phyloP scores from a whole-genome alignment of 2,888 invertebrate genomes.

The Andricus curvator region DNA sequence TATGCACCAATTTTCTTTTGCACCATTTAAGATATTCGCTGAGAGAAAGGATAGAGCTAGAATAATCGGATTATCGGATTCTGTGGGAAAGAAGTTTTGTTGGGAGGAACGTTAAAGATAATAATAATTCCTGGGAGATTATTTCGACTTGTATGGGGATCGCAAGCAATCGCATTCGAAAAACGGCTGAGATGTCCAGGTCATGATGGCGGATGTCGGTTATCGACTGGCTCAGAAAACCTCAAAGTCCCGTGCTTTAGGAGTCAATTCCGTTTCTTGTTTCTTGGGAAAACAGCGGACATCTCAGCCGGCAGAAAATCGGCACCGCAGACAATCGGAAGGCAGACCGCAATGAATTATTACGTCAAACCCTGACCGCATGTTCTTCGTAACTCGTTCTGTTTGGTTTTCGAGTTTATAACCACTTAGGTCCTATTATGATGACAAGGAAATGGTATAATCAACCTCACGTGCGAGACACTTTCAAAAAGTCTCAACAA shows the following conservation, averaged over 20 bases:
- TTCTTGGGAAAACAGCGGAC: slow-evolving; percentile 33
- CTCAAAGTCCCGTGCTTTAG: slow-evolving; percentile 8
- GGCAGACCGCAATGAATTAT: slow-evolving; percentile 56
- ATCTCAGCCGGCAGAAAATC: slow-evolving; percentile 41
- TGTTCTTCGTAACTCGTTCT: slow-evolving; percentile 26
- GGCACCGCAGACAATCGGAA: slow-evolving; percentile 50
- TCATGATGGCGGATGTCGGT: slow-evolving; percentile 40
- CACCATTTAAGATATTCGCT: not conserved
- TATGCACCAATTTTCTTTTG: not conserved
- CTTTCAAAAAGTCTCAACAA: slow-evolving; percentile 3
- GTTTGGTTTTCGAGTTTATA: slow-evolving; percentile 38
- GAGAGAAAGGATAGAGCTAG: not conserved
- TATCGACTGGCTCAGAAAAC: slow-evolving; percentile 22
- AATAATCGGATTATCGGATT: not conserved
- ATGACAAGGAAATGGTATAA: slow-evolving; percentile 31
- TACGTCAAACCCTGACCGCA: slow-evolving; percentile 41
- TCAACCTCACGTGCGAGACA: slow-evolving; percentile 40
- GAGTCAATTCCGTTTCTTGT: slow-evolving; percentile 33
- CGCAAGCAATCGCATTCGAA: slow-evolving; percentile 64
- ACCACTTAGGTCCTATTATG: slow-evolving; percentile 38
- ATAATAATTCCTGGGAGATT: slow-evolving; percentile 47
- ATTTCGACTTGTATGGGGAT: slow-evolving; percentile 72
- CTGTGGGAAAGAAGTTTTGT: slow-evolving; percentile 15
- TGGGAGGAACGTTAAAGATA: not conserved
- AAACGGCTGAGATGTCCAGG: slow-evolving; percentile 56